Conservation (phyloP, 2,113 vertebrate genomes). For the Miniopterus natalensis region DNA sequence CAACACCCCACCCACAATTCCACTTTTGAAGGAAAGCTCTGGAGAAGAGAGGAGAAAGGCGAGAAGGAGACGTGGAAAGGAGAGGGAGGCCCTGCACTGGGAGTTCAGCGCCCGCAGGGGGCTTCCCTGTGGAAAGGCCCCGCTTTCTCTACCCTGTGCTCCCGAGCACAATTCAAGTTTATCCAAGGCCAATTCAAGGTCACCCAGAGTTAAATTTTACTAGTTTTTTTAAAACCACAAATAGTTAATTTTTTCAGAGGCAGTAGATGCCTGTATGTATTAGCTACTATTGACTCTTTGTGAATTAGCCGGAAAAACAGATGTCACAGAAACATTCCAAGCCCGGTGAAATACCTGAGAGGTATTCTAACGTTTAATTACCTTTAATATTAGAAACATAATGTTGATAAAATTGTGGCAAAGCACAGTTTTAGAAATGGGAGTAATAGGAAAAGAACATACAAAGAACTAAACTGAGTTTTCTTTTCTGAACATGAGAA, state of each 20-base stretch:
- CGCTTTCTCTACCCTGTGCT: neutral
- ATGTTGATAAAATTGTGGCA: neutral
- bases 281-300: neutral
- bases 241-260: neutral
- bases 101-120: neutral
- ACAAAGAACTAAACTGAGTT: neutral
- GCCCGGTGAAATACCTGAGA: neutral
- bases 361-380: neutral
- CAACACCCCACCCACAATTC: neutral
- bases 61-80: neutral
- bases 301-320: neutral
- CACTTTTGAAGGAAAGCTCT: neutral
- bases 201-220: neutral
- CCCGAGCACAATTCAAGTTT: neutral
- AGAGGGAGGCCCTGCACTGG: neutral
- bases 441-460: neutral
- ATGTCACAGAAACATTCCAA: neutral
- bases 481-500: neutral
- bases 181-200: neutral
- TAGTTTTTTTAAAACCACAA: neutral
- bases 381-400: neutral
- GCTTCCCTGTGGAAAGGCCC: neutral
- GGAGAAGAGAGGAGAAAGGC: neutral
- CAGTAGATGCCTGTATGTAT: neutral
- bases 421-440: neutral